phyloP scores from a whole-genome alignment of 2,888 invertebrate species.

The Platypus cylindrus region DNA sequence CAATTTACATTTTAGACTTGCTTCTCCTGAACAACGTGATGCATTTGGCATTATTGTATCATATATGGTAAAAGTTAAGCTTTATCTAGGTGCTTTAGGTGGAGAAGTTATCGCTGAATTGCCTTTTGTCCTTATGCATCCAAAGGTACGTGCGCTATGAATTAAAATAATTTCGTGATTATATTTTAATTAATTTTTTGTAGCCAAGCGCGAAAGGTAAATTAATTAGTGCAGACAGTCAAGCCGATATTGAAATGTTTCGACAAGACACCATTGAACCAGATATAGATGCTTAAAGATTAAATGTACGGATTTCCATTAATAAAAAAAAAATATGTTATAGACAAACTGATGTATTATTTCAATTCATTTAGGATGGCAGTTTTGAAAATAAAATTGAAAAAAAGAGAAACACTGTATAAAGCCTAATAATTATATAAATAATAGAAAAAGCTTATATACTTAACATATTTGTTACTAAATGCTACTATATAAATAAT shows the following conservation, averaged over 20 bases:
- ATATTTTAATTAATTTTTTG: slow-evolving; percentile 12
- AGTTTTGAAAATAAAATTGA: too few species aligned
- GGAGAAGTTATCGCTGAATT: slow-evolving; percentile 86
- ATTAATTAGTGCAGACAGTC: slow-evolving; percentile 55
- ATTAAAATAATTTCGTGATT: slow-evolving; percentile 1
- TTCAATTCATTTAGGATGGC: too few species aligned
- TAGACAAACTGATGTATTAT: slow-evolving; percentile 1
- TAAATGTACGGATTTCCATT: slow-evolving; percentile 5
- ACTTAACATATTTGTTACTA: too few species aligned
- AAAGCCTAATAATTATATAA: too few species aligned
- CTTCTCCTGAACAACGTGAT: slow-evolving; percentile 73
- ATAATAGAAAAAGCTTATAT: too few species aligned
- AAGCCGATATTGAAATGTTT: slow-evolving; percentile 60
- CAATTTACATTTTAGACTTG: slow-evolving; percentile 39
- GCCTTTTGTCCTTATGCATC: slow-evolving; percentile 86
- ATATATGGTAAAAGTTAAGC: slow-evolving; percentile 88
- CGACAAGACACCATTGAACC: slow-evolving; percentile 52
- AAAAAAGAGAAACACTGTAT: too few species aligned
- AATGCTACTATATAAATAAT: too few species aligned
- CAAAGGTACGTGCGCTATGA: slow-evolving; percentile 51
- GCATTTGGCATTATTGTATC: slow-evolving; percentile 92
- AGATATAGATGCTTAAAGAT: slow-evolving; percentile 24
- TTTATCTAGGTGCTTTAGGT: slow-evolving; percentile 83
- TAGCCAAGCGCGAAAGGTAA: slow-evolving; percentile 40
- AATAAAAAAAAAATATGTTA: slow-evolving; percentile 2